phyloP scores from a whole-genome alignment of 2,113 vertebrate genomes.

The Antechinus flavipes region DNA sequence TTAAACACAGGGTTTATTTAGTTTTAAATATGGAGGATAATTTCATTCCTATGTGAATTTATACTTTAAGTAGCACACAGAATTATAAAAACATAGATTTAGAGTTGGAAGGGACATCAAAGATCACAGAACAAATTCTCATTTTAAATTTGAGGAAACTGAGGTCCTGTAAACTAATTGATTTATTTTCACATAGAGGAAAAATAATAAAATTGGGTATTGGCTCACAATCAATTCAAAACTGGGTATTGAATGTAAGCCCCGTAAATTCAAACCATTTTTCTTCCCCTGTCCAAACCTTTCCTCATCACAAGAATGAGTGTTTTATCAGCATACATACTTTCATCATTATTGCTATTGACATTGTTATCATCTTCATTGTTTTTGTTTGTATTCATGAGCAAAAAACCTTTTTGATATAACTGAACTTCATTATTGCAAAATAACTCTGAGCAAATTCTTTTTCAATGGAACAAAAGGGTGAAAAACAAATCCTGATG shows the following conservation, averaged over 20 bases:
- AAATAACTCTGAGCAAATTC: neutral
- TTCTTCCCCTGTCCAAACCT: neutral
- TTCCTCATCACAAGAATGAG: neutral
- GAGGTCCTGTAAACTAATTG: neutral
- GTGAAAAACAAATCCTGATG: neutral
- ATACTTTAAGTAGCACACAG: neutral
- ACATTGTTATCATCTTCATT: neutral
- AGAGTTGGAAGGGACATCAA: neutral
- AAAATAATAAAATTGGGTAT: neutral
- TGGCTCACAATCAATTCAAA: neutral
- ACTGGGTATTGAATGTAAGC: neutral
- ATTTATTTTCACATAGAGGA: neutral
- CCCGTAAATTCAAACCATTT: neutral
- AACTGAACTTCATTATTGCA: neutral
- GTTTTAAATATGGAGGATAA: neutral
- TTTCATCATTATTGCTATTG: neutral
- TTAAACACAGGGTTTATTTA: neutral
- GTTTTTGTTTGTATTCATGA: neutral
- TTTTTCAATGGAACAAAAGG: neutral
- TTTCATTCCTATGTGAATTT: neutral
- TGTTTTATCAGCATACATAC: neutral
- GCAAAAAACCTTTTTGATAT: neutral
- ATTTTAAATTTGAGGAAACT: no score
- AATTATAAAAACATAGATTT: neutral
- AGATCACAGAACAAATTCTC: no score